Evolutionary conservation across 2,113 vertebrate genomes (phyloP).

Genomic region (Oenanthe oenanthe): DNA sequence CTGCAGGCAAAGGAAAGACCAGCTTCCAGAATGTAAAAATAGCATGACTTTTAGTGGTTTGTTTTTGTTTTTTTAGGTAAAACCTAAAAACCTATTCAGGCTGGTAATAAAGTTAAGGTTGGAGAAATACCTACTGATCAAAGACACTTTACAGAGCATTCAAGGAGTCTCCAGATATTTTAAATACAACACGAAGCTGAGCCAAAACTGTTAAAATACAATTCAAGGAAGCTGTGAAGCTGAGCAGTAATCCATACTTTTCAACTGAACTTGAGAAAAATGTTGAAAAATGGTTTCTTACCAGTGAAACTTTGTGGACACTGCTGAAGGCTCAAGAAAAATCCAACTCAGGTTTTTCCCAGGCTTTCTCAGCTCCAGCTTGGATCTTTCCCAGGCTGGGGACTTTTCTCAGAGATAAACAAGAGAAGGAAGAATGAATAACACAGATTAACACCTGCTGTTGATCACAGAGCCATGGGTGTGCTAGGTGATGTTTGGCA

Average conservation of each 20-base stretch:
- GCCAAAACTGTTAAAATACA: background rate
- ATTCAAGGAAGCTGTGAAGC: background rate
- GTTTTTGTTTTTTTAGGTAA: background rate
- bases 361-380: too few species aligned
- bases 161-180: background rate
- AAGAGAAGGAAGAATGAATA: too few species aligned
- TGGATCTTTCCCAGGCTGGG: too few species aligned
- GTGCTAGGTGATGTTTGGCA: too few species aligned
- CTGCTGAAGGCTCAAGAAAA: too few species aligned
- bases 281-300: background rate
- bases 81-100: background rate
- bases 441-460: too few species aligned
- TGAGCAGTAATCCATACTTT: background rate
- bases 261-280: background rate
- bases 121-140: background rate
- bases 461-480: too few species aligned
- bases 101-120: background rate
- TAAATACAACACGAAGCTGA: background rate
- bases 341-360: too few species aligned
- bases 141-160: background rate
- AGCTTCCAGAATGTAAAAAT: background rate
- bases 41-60: background rate
- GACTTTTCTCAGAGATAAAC: too few species aligned
- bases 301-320: background rate
- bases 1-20: background rate